These are phyloP conservation scores for Rhagophthalmus giganteus DNA, from an alignment of 2,888 invertebrate species.

Conservation along the genomic window DNA sequence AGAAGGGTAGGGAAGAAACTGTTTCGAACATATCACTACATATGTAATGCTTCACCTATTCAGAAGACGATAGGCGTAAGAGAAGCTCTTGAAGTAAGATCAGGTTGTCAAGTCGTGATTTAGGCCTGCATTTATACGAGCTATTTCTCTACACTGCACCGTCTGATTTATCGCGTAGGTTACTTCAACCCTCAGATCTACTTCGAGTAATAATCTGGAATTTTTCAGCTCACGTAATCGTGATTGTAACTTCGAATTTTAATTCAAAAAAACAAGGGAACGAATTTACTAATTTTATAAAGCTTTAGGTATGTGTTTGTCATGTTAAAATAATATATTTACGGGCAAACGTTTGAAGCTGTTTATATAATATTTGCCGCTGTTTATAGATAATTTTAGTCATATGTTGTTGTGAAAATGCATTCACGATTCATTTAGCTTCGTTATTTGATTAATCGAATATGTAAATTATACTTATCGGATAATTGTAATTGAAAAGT, in stretches of 20 bases:
- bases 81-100: slow-evolving; percentile 46
- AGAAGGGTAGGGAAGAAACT: too few relatives aligned
- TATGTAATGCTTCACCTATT: slow-evolving; percentile 39
- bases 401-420: slow-evolving; percentile 11
- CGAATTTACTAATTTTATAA: background rate
- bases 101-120: slow-evolving; percentile 53
- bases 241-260: slow-evolving; percentile 33
- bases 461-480: too few relatives aligned
- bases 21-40: slow-evolving; percentile 36
- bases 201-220: slow-evolving; percentile 43
- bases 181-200: slow-evolving; percentile 48
- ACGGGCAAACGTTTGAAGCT: background rate
- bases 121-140: slow-evolving; percentile 54
- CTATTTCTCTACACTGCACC: slow-evolving; percentile 44
- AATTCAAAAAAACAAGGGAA: background rate
- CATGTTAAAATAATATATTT: background rate
- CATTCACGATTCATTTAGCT: slow-evolving; percentile 9
- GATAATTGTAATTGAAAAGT: too few relatives aligned
- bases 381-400: too few relatives aligned
- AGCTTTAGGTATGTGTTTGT: background rate
- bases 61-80: slow-evolving; percentile 38
- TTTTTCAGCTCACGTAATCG: slow-evolving; percentile 41
- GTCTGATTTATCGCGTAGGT: slow-evolving; percentile 53
- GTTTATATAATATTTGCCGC: too few relatives aligned
- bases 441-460: slow-evolving; percentile 11